Percentiles rank a stretch among this genome's conserved stretches.
phyloP scores from a whole-genome alignment of 2,113 vertebrate species.

The Strigops habroptila region DNA sequence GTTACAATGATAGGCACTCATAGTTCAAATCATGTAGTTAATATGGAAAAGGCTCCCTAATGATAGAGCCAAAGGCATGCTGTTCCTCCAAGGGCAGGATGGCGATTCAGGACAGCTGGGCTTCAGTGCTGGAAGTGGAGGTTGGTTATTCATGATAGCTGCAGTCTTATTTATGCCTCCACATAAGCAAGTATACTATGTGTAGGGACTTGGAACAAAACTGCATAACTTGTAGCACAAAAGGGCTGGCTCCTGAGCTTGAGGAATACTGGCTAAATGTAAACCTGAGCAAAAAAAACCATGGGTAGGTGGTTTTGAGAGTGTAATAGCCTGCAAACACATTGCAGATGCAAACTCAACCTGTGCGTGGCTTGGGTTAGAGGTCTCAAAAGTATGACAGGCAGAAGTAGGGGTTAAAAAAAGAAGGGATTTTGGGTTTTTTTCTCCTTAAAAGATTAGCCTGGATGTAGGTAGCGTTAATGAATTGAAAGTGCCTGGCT shows the following conservation, averaged over 20 bases:
- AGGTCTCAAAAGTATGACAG: not conserved
- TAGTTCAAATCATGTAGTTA: not conserved
- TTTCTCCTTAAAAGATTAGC: not conserved
- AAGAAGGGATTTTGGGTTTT: not conserved
- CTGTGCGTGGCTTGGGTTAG: not conserved
- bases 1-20: not conserved
- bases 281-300: not conserved
- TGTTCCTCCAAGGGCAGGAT: not conserved
- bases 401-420: not conserved
- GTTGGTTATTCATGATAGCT: not conserved
- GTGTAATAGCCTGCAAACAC: accelerated
- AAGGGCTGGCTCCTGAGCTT: not conserved
- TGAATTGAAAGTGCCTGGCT: not conserved
- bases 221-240: not conserved
- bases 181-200: accelerated
- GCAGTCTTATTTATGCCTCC: accelerated
- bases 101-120: not conserved
- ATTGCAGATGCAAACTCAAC: not conserved
- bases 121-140: not conserved
- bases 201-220: not conserved
- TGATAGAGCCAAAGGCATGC: not conserved
- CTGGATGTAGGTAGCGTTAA: not conserved
- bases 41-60: not conserved
- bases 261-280: not conserved
- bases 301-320: not conserved